These are phyloP conservation scores for Drosophila dunni DNA, from an alignment of 1,140 invertebrate genomes.

Conservation along the genomic window DNA sequence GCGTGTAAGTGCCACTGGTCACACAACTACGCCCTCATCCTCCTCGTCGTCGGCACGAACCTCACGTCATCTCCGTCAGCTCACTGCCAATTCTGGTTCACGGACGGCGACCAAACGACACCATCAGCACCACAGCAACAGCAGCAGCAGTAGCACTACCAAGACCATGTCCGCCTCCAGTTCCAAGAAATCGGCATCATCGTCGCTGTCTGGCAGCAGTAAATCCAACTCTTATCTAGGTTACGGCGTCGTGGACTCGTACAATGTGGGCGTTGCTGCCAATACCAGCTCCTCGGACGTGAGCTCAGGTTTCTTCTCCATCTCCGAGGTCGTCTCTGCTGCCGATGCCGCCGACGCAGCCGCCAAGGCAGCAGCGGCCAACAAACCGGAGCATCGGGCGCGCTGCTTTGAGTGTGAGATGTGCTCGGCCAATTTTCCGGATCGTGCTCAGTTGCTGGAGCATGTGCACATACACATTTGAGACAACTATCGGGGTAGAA, in stretches of 20 bases:
- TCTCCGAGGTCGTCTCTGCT: slow-evolving; percentile 75
- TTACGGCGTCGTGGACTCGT: slow-evolving; percentile 66
- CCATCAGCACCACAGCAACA: not conserved
- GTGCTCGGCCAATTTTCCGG: slow-evolving; percentile 90
- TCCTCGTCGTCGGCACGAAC: slow-evolving; percentile 57
- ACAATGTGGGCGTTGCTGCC: slow-evolving; percentile 57
- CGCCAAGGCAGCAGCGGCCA: slow-evolving; percentile 60
- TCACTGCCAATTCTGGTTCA: slow-evolving; percentile 46
- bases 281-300: slow-evolving; percentile 60
- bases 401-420: slow-evolving; percentile 89
- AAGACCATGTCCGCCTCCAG: slow-evolving; percentile 18
- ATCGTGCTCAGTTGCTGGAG: slow-evolving; percentile 89
- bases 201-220: slow-evolving; percentile 14
- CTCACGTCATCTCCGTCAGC: slow-evolving; percentile 61
- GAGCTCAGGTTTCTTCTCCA: slow-evolving; percentile 73
- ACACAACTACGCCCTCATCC: slow-evolving; percentile 35
- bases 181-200: slow-evolving; percentile 39
- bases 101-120: slow-evolving; percentile 41
- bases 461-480: slow-evolving; percentile 93
- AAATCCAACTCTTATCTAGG: slow-evolving; percentile 62
- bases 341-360: slow-evolving; percentile 71
- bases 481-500: slow-evolving; percentile 54
- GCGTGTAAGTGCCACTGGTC: slow-evolving; percentile 29
- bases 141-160: slow-evolving; percentile 4
- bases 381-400: slow-evolving; percentile 61